These are phyloP conservation scores for Drosophila kokeensis DNA, from an alignment of 2,888 invertebrate species.

Conservation along the genomic window DNA sequence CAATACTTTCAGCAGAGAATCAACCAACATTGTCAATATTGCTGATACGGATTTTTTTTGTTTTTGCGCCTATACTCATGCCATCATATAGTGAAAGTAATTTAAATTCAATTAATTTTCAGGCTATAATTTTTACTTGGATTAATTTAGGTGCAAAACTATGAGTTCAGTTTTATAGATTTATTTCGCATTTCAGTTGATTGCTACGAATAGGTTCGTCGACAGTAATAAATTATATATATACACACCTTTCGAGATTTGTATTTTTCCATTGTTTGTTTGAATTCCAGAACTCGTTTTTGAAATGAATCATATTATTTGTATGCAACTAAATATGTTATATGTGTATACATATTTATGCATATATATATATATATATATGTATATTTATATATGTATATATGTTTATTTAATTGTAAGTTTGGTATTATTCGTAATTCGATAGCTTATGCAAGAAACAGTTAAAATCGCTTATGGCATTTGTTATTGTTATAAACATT, in stretches of 20 bases:
- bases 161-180: slow-evolving; percentile 65
- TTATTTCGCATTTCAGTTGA: slow-evolving; percentile 58
- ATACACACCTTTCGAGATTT: slow-evolving; percentile 39
- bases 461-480: slow-evolving; percentile 73
- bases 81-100: too few species aligned
- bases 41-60: too few species aligned
- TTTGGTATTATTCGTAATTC: slow-evolving; percentile 42
- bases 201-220: slow-evolving; percentile 36
- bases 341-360: slow-evolving; percentile 10
- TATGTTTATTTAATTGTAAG: slow-evolving; percentile 19
- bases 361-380: slow-evolving; percentile 10
- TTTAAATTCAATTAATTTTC: too few species aligned
- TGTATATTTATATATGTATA: slow-evolving; percentile 17
- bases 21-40: too few species aligned
- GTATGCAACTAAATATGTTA: slow-evolving; percentile 30
- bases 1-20: too few species aligned
- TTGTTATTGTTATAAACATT: slow-evolving; percentile 68
- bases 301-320: slow-evolving; percentile 27
- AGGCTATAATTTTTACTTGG: too few species aligned
- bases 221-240: slow-evolving; percentile 35
- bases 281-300: slow-evolving; percentile 35
- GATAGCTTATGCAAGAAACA: slow-evolving; percentile 67
- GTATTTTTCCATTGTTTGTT: slow-evolving; percentile 16
- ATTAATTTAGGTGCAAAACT: too few species aligned
- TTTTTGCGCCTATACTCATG: too few species aligned